Base-by-base conservation (phyloP, 2,797 vertebrate species). In the Manis crassicaudata region DNA sequence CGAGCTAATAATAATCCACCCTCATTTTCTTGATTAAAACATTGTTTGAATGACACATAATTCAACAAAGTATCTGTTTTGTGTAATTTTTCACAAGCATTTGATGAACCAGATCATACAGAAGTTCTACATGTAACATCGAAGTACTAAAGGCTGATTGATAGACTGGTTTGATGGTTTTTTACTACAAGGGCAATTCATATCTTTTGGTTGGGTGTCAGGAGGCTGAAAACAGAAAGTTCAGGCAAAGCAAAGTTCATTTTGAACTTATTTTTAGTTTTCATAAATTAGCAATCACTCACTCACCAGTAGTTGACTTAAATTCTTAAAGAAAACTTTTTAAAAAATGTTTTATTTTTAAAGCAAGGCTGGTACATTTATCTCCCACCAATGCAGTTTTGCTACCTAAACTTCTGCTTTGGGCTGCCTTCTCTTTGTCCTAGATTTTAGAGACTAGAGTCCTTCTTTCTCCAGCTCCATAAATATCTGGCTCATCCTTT, bases 261-360 rank as follows among this genome's bases (percentile, higher is more conserved):
- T 90, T 92, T 88, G 60, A 93, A 82, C 25, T 75, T 93, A 62
- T 43, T 67, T 87, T 90, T 76, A 68, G 73, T 85, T 54, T 94
- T 94, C 56, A 65, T 54, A 46, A 79, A 63, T 13, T 62, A 70
- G 52, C n/a, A 87, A 54, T 5, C 20, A 76, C 16, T 91, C 75
- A 82, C 4, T 76, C 75, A 52, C 13, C 0, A 90, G n/a, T 35
- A 73, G 29, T 40, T 77, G 67, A 72, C 13, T 68, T 93, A 10
- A n/a, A 63, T 72, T 73, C 52, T 88, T 92, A 56, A 77, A 95
- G n/a, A 87, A 95, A 93, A 90, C 1, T 73, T 35, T 20, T 35
- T 12, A 81, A 77, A n/a, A 56, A 27, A 82, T 37, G 29, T 67
- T 90, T 88, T 70, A 29, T 88, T 89, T 95, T 87, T 43, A 92